Conservation (phyloP, 2,113 vertebrate species). For the Bubo blakistoni region DNA sequence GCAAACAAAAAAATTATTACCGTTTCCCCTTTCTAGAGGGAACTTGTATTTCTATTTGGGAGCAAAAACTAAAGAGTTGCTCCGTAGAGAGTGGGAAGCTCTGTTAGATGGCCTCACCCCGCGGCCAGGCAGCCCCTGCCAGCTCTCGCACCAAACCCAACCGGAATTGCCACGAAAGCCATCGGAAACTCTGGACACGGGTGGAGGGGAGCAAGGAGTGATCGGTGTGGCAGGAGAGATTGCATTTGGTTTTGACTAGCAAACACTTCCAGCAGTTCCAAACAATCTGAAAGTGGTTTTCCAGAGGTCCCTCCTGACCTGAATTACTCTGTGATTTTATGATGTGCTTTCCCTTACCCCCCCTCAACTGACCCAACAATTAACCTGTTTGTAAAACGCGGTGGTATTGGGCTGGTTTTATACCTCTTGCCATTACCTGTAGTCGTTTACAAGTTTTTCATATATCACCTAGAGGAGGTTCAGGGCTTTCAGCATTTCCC, state of each 20-base stretch:
- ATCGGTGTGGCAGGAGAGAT: not conserved
- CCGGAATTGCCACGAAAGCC: fast-evolving
- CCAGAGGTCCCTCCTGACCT: not conserved
- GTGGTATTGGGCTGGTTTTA: not conserved
- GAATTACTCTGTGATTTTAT: not conserved
- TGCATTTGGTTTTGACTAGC: not conserved
- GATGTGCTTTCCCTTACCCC: not conserved
- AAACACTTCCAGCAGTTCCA: not conserved
- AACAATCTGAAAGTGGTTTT: not conserved
- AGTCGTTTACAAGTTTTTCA: not conserved
- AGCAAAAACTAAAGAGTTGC: not conserved
- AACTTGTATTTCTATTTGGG: not conserved
- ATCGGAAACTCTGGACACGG: not conserved
- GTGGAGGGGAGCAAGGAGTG: not conserved
- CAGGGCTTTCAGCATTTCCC: not conserved
- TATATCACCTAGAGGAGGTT: not conserved
- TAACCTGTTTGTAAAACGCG: not conserved
- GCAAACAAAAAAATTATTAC: not conserved
- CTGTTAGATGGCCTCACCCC: fast-evolving
- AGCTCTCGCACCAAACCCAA: not conserved
- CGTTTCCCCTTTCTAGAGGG: not conserved
- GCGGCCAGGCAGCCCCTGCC: not conserved
- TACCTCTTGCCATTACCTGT: not conserved
- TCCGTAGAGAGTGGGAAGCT: fast-evolving
- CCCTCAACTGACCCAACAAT: not conserved